Base-by-base conservation (phyloP, 2,113 vertebrate genomes). In the Sporophila hypoxantha region DNA sequence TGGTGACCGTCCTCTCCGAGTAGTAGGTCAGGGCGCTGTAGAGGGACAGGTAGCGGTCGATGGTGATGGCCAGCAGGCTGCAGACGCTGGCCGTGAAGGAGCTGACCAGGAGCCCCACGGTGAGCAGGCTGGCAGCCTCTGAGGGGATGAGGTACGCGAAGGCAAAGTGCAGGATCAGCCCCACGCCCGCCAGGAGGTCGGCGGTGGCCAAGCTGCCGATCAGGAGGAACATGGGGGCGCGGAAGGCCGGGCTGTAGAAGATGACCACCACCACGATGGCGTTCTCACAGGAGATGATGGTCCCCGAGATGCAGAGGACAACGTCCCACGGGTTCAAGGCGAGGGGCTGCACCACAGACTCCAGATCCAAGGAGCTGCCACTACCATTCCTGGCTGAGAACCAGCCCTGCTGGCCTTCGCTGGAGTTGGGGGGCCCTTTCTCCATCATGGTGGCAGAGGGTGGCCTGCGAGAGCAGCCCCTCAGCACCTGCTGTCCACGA, bases 31-130 rank as follows among this genome's bases (percentile, higher is more conserved):
- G 97, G 32, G 99, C 99, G 1, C 98, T 97, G 96, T 97, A 98
- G 75, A 99, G 95, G 22, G 99, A 99, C 90, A 99, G 96, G 97
- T 99, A 99, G 26, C 99, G 97, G 96, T 99, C 99, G 10, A 99
- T 94, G 14, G 99, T 98, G 75, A 99, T 98, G 85, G 98, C 96
- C 96, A 99, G 95, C 77, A 99, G 96, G 95, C 98, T 98, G 96
- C 98, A 96, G 12, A 99, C 96, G 3, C 98, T 99, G 90, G 98
- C 99, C 0, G 97, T 98, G 87, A 99, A 98, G 18, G 98, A 98
- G 65, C 96, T 97, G 32, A 98, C 98, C 87, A 99, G 94, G 39
- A 99, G 94, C 10, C 98, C 98, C 32, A 98, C 97, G 1, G 98
- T 98, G 55, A 98, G 95, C 94, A 99, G 93, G 55, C 97, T 97